Evolutionary conservation across 2,113 vertebrate species (phyloP), one percentile per base, ranked within the genome.

Genomic region (Plecotus auritus): DNA sequence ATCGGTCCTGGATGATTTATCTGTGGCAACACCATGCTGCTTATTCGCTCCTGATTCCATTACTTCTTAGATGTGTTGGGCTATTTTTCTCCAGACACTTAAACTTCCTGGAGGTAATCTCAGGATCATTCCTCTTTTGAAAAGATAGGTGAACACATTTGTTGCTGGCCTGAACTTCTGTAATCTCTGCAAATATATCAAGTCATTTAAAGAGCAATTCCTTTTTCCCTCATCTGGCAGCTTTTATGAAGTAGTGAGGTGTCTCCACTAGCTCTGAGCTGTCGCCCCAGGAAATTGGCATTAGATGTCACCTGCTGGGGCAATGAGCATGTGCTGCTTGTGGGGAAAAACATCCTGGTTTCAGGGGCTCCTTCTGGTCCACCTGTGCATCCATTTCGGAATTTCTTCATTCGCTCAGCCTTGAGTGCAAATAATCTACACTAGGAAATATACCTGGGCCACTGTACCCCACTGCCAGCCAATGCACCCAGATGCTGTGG

Each of bases 31-130:
- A 40, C 88, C 72, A 95, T 40, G 66, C 76, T 94, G 92, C 91
- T 96, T 93, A 94, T 96, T 97, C 86, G 67, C 94, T 94, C 91
- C 64, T 87, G 96, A 93, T 96, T 96, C 95, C 86, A 97, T 95
- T 97, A 93, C 89, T 97, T 96, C 94, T 95, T 94, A 67, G 86
- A 97, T 94, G 86, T 93, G 76, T 89, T 81, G 40, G 93, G 47
- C 72, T 95, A 96, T 97, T 97, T 96, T 97, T 88, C 83, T 98
- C 83, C 88, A 88, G 35, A 82, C 54, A 87, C 72, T 94, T 93
- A 84, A 96, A 92, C 86, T 96, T 94, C 78, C 91, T 96, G 82
- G 59, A 95, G 77, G 93, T 93, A 95, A 96, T 87, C 83, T 91
- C 80, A 47, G 86, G 54, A 97, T 86, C 90, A 95, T 96, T 97